A percentile compares a stretch with the other conserved stretches of the same genome.
These are phyloP conservation scores for Helicorthomorpha holstii DNA, from an alignment of 1,140 invertebrate genomes.

Conservation along the genomic window DNA sequence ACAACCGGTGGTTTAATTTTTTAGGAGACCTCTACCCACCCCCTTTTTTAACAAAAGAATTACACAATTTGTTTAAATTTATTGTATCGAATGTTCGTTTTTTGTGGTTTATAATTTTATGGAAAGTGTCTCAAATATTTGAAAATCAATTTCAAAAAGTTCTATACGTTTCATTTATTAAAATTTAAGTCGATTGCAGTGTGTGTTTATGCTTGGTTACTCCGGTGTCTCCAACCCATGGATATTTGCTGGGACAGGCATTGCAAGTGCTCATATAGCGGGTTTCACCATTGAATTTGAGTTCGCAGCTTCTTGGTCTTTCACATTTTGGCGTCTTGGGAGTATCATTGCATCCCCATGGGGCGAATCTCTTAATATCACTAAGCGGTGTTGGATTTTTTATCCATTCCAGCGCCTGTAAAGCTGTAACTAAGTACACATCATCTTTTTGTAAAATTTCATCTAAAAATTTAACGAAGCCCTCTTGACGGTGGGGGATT, in stretches of 20 bases:
- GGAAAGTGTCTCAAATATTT: too few species aligned
- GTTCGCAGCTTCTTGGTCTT: not conserved
- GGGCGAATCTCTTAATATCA: constrained; percentile 15
- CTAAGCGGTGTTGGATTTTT: constrained; percentile 19
- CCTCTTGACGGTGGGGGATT: constrained; percentile 16
- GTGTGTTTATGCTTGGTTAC: constrained; percentile 26
- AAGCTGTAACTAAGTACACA: constrained; percentile 25
- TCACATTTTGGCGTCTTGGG: not conserved
- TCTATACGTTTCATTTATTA: too few species aligned
- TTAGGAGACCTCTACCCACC: too few species aligned
- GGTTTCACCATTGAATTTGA: constrained; percentile 10
- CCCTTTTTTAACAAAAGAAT: too few species aligned
- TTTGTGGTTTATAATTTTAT: too few species aligned
- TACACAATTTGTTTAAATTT: too few species aligned
- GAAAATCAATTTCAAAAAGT: too few species aligned
- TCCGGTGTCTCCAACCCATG: constrained; percentile 81
- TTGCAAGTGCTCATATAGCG: constrained; percentile 58
- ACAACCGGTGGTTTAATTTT: too few species aligned
- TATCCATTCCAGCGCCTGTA: constrained; percentile 26
- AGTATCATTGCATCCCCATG: constrained; percentile 12
- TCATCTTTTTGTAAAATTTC: constrained; percentile 21
- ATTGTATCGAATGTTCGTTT: too few species aligned
- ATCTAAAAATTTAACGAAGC: constrained; percentile 22
- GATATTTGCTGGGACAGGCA: constrained; percentile 76
- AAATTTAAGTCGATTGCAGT: too few species aligned